Evolutionary conservation across 2,888 invertebrate genomes (phyloP), one percentile per base, ranked within the genome.

Genomic region (Iphiclides podalirius): DNA sequence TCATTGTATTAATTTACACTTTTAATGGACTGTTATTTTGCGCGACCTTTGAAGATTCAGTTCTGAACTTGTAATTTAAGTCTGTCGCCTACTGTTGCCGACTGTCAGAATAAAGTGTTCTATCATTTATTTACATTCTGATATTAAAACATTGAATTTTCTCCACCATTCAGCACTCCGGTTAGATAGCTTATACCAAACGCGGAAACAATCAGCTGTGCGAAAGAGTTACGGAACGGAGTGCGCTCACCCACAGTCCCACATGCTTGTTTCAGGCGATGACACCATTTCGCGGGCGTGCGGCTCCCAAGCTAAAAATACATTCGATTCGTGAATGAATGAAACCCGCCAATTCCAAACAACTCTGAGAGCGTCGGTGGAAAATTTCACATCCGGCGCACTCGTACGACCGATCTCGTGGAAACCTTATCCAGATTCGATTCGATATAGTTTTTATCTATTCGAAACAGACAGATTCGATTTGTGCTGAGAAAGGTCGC

Each of bases 241-340:
- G 85, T 78, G 84, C 83, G 74, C 64, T 75, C 75, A 83, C 83
- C 83, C 70, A n/a, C n/a, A 76, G 63, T 68, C 61, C 66, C 70
- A 72, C 64, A 73, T 55, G 54, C 52, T 35, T 43, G 50, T 40
- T 36, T 40, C 15, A 61, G 65, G 62, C 69, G 73, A 70, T 76
- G 77, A 76, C 80, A 84, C 76, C 75, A 74, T 78, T 81, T 68
- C 66, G 52, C 61, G 41, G 57, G 52, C 61, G 67, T 64, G 67
- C 66, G 50, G 62, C 55, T 31, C 31, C n/a, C 57, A 59, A 59
- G 67, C 79, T 75, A 72, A 81, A 85, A 83, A 86, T 85, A 85
- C 64, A 70, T 60, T n/a, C 62, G 57, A 20, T n/a, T n/a, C n/a
- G 60, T 69, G 69, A 68, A 68, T 70, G 67, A 66, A 66, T 57